These are phyloP conservation scores for Tinea semifulvella DNA, from an alignment of 2,888 invertebrate species.

Conservation along the genomic window DNA sequence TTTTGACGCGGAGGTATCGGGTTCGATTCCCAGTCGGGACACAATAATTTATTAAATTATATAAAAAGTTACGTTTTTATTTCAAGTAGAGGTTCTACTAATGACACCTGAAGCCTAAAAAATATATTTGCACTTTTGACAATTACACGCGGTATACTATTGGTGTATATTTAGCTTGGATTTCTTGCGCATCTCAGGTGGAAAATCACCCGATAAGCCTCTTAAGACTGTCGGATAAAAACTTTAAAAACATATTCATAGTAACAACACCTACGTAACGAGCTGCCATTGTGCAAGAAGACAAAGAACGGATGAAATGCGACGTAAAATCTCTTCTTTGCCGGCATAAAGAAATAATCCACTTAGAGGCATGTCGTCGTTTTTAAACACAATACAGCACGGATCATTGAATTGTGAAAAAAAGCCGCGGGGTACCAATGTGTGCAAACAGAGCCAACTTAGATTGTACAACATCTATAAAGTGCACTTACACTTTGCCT, in stretches of 20 bases:
- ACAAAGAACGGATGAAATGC: conserved; percentile 53
- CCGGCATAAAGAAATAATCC: conserved; percentile 43
- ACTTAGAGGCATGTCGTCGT: conserved; percentile 59
- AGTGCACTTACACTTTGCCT: too few species aligned
- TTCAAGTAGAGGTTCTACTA: too few species aligned
- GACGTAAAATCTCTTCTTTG: conserved; percentile 54
- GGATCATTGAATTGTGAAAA: conserved; percentile 58
- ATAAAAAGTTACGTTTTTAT: too few species aligned
- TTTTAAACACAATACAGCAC: conserved; percentile 50
- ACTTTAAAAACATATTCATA: conserved; percentile 43
- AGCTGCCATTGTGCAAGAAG: conserved; percentile 41
- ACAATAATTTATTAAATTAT: too few species aligned
- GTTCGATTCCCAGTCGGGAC: too few species aligned
- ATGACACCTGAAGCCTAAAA: too few species aligned
- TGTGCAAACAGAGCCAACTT: conserved; percentile 43
- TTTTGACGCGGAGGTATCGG: too few species aligned
- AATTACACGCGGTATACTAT: too few species aligned
- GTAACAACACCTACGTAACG: conserved; percentile 58
- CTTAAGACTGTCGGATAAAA: conserved; percentile 34
- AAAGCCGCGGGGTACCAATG: conserved; percentile 52
- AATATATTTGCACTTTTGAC: too few species aligned
- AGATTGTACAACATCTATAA: conserved; percentile 26
- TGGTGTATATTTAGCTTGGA: too few species aligned
- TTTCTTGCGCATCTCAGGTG: too few species aligned
- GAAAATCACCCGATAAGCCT: too few species aligned